Base-by-base conservation (phyloP, 2,113 vertebrate genomes). In the Nyctereutes procyonoides region DNA sequence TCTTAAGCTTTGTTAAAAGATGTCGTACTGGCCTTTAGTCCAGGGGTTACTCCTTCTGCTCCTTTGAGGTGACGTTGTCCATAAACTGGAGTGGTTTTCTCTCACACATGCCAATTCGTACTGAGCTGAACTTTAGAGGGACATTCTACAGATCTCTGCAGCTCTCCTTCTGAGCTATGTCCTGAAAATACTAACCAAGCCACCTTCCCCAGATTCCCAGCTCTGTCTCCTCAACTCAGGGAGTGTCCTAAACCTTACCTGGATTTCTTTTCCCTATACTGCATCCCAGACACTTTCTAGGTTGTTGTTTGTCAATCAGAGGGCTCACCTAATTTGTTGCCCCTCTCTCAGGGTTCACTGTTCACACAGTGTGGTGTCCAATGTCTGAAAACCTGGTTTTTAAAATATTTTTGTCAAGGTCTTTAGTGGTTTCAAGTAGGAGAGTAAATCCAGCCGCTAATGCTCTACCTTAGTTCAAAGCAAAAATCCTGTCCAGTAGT, bases 401-500 rank as follows among this genome's bases (percentile, higher is more conserved):
- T 43, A 43, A 43, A 43, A 15, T 48, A 24, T 63, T 80, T 86
- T 67, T 65, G 6, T 62, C 2, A 1, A n/a, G 2, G 26, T 17
- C 71, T 88, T 83, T 51, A 88, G n/a, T 15, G 73, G n/a, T 69
- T 90, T 89, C 53, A 93, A 74, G 13, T 73, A 69, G 17, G 19
- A 76, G 1, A 79, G 26, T 73, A 80, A 58, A 91, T 93, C 19
- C 10, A 88, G 30, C 62, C 19, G 6, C 35, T 88, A 14, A n/a
- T 69, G 79, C 4, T 88, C 14, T 77, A 20, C 53, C 67, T 92
- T 94, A 80, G 67, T 17, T 69, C 35, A 97, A 86, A 63, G 51
- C 30, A 97, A 96, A 97, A 92, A 24, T 92, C 11, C 10, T 67
- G 4, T 9, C 67, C 14, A 88, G 17, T 51, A 38, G 56, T n/a